These are phyloP conservation scores for Phrynocephalus guinanensis DNA, from an alignment of 2,797 vertebrate genomes.

Conservation along the genomic window DNA sequence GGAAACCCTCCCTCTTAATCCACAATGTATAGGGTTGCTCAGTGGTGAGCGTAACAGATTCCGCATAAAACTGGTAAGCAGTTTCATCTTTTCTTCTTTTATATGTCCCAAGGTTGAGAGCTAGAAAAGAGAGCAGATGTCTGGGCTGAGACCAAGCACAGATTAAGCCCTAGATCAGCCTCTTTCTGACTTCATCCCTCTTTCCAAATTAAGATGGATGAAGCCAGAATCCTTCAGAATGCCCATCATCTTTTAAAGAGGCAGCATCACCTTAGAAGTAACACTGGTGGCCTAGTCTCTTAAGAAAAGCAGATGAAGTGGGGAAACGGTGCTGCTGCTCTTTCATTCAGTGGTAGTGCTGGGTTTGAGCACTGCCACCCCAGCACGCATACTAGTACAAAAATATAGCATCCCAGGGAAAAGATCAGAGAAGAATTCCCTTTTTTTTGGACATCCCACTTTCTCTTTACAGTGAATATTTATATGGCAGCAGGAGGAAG, in stretches of 20 bases:
- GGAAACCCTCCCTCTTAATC: neutral
- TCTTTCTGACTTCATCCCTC: neutral
- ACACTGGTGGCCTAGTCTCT: neutral
- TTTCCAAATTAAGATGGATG: neutral
- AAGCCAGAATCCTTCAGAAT: slow-evolving; percentile 8
- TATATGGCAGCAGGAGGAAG: neutral
- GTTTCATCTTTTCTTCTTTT: neutral
- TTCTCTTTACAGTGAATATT: neutral
- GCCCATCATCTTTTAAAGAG: neutral
- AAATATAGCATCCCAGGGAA: neutral
- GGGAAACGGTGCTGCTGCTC: neutral
- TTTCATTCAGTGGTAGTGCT: neutral
- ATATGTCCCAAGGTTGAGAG: neutral
- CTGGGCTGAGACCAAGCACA: neutral
- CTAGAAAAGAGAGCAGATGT: neutral
- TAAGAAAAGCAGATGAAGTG: neutral
- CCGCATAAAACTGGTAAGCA: neutral
- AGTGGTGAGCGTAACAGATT: neutral
- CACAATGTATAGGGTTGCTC: neutral
- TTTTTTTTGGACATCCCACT: neutral
- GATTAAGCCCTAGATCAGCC: slow-evolving; percentile 11
- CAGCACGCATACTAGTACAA: neutral
- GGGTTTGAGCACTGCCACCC: neutral
- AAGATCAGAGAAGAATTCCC: neutral
- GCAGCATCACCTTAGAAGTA: neutral